Percentiles rank a stretch among this genome's conserved stretches.
Evolutionary conservation across 2,797 vertebrate genomes (phyloP).

Genomic region (Danio tinwini): DNA sequence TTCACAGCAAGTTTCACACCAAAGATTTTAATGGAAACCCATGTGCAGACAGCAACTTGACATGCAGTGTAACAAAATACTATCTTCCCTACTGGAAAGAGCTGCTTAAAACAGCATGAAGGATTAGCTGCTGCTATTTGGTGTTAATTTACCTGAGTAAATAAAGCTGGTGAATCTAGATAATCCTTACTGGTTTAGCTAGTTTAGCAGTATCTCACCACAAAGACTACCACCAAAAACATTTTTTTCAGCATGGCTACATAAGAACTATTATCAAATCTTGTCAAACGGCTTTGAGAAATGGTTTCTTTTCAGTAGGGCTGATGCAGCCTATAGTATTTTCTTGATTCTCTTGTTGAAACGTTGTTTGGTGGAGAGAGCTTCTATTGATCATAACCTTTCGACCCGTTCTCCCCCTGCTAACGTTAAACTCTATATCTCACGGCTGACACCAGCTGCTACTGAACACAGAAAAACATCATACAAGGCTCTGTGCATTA

Average conservation of each 20-base stretch:
- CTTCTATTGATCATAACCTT: constrained; percentile 33
- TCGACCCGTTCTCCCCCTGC: constrained; percentile 16
- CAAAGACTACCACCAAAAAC: neutral
- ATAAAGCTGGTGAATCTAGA: neutral
- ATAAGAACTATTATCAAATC: neutral
- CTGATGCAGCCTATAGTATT: neutral
- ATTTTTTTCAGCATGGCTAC: neutral
- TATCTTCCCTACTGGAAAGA: neutral
- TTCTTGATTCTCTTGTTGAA: neutral
- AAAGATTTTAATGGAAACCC: neutral
- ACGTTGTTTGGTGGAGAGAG: constrained; percentile 15
- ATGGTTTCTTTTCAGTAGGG: neutral
- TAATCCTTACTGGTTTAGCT: neutral
- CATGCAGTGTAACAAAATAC: neutral
- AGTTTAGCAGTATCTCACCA: neutral
- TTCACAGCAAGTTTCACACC: neutral
- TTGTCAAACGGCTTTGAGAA: constrained; percentile 15
- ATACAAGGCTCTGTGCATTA: neutral
- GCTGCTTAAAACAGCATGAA: neutral
- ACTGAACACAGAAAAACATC: constrained; percentile 6
- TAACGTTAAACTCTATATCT: constrained; percentile 21
- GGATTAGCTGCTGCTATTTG: neutral
- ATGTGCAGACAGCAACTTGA: constrained; percentile 10
- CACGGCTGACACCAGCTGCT: constrained; percentile 18
- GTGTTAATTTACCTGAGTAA: neutral